Conservation (phyloP, 1,140 invertebrate species). For the Nephila pilipes region DNA sequence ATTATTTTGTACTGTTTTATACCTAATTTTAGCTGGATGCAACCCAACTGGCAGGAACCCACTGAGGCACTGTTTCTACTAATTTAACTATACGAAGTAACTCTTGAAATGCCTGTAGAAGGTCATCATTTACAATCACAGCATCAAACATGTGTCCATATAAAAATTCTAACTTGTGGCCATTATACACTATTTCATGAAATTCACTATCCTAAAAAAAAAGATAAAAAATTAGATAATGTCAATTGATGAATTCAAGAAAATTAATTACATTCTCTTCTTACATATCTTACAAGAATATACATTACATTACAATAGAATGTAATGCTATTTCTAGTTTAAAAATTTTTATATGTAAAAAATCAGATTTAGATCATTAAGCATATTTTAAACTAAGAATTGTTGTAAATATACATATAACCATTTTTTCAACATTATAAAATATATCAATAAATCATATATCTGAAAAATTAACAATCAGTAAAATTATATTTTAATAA, state of each 20-base stretch:
- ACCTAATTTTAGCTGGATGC: conserved; percentile 73
- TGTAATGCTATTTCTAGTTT: neutral
- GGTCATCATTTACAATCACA: conserved; percentile 94
- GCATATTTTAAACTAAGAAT: too few species aligned
- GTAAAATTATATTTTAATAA: too few species aligned
- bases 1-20: conserved; percentile 57
- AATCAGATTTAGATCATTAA: too few species aligned
- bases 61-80: conserved; percentile 95
- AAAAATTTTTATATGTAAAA: too few species aligned
- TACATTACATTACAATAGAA: too few species aligned
- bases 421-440: too few species aligned
- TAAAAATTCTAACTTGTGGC: conserved; percentile 94
- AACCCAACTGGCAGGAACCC: conserved; percentile 96
- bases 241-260: too few species aligned
- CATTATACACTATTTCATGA: conserved; percentile 91
- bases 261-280: too few species aligned
- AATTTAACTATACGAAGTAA: conserved; percentile 90
- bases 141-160: conserved; percentile 98
- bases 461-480: too few species aligned
- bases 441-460: too few species aligned
- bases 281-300: too few species aligned
- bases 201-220: conserved; percentile 93
- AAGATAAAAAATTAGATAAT: conserved; percentile 35
- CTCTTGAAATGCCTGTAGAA: conserved; percentile 92
- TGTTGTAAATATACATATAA: too few species aligned